Conservation (phyloP, 1,140 invertebrate species). For the Phortica variegata region DNA sequence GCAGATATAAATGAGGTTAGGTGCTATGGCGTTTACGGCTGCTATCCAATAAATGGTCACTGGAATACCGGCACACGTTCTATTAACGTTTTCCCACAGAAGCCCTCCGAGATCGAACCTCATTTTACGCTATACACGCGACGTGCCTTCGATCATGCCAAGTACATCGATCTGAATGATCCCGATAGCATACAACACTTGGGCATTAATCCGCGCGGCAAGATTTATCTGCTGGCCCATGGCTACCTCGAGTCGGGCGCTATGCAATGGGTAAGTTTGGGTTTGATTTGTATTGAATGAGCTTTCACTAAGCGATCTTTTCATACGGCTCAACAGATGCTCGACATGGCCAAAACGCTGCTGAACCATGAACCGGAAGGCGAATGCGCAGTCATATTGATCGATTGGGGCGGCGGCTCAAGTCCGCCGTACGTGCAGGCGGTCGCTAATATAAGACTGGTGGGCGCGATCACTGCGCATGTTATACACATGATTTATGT, state of each 20-base stretch:
- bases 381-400: conserved; percentile 72
- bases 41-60: conserved; percentile 77
- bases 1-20: conserved; percentile 57
- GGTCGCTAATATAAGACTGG: conserved; percentile 84
- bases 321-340: conserved; percentile 60
- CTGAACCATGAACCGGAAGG: conserved; percentile 67
- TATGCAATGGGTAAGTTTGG: conserved; percentile 70
- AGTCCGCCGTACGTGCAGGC: conserved; percentile 87
- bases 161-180: conserved; percentile 66
- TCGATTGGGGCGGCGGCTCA: conserved; percentile 84
- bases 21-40: conserved; percentile 80
- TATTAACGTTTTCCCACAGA: conserved; percentile 74
- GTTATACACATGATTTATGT: conserved; percentile 64
- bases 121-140: conserved; percentile 62
- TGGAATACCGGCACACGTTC: conserved; percentile 77
- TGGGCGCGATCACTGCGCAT: conserved; percentile 79
- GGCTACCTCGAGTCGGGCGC: conserved; percentile 83
- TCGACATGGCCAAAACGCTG: conserved; percentile 62
- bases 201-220: conserved; percentile 63
- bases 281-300: conserved; percentile 2
- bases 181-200: conserved; percentile 62
- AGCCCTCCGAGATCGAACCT: conserved; percentile 61
- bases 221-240: conserved; percentile 77
- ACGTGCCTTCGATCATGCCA: conserved; percentile 60
- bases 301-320: neutral